These are phyloP conservation scores for Alcedo quadribrachys DNA, from an alignment of 2,797 vertebrate genomes.

Conservation along the genomic window DNA sequence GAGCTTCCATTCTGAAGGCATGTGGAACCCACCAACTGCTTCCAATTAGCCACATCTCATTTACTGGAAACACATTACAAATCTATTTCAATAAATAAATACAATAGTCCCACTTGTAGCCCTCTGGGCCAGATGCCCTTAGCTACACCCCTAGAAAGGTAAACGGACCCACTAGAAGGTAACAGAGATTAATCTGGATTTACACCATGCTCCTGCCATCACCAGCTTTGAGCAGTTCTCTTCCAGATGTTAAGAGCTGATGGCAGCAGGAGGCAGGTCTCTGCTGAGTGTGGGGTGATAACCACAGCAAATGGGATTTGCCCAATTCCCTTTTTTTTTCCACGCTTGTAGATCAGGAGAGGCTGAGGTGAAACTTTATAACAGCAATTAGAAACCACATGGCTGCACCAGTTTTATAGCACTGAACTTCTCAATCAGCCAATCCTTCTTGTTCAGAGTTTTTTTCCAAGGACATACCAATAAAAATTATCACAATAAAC, in stretches of 20 bases:
- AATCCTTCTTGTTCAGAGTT: not conserved
- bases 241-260: not conserved
- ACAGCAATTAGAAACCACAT: not conserved
- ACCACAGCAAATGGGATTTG: not conserved
- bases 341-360: not conserved
- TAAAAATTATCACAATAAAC: not conserved
- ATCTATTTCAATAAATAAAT: too few species aligned
- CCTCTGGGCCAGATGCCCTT: not conserved
- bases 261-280: not conserved
- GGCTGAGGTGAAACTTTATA: not conserved
- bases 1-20: not conserved
- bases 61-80: not conserved
- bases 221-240: fast-evolving
- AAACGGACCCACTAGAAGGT: not conserved
- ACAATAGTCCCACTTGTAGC: not conserved
- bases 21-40: not conserved
- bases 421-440: slow-evolving; percentile 1
- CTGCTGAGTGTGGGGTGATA: not conserved
- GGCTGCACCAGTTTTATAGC: slow-evolving; percentile 25
- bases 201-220: not conserved
- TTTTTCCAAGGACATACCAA: not conserved
- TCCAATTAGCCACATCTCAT: not conserved
- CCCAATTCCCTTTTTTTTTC: not conserved
- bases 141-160: not conserved
- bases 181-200: not conserved